These are phyloP conservation scores for Drepanosiphum platanoidis DNA, from an alignment of 2,888 invertebrate genomes.

Conservation along the genomic window DNA sequence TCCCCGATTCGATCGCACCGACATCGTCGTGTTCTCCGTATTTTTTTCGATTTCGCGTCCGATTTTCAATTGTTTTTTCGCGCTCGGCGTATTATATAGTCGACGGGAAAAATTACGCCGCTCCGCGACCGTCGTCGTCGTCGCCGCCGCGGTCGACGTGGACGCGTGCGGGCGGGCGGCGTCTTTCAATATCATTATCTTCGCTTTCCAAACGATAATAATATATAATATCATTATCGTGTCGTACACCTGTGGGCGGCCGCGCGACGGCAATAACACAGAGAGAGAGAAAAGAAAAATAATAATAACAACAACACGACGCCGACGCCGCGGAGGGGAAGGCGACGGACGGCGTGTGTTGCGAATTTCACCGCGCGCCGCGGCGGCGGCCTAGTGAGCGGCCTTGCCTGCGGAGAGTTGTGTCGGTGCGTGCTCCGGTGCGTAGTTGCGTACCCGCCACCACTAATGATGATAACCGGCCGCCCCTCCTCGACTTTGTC, in stretches of 20 bases:
- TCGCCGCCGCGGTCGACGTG: background rate
- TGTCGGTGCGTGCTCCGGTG: background rate
- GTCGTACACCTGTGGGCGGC: background rate
- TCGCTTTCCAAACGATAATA: slow-evolving; percentile 16
- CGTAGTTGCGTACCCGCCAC: background rate
- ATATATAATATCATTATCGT: background rate
- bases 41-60: background rate
- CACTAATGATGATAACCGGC: background rate
- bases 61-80: background rate
- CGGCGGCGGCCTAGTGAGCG: slow-evolving; percentile 44
- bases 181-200: too few relatives aligned
- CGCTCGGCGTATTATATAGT: background rate
- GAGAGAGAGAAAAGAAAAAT: background rate
- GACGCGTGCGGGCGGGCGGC: background rate
- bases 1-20: too few relatives aligned
- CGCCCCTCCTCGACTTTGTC: background rate
- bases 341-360: slow-evolving; percentile 5
- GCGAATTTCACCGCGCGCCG: slow-evolving; percentile 38
- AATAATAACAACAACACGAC: background rate
- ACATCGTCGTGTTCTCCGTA: too few relatives aligned
- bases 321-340: background rate
- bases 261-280: background rate
- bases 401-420: slow-evolving; percentile 48
- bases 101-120: background rate
- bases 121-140: background rate